Evolutionary conservation across 2,797 vertebrate genomes (phyloP), one percentile per base, ranked within the genome.

Genomic region (Poecilia picta): DNA sequence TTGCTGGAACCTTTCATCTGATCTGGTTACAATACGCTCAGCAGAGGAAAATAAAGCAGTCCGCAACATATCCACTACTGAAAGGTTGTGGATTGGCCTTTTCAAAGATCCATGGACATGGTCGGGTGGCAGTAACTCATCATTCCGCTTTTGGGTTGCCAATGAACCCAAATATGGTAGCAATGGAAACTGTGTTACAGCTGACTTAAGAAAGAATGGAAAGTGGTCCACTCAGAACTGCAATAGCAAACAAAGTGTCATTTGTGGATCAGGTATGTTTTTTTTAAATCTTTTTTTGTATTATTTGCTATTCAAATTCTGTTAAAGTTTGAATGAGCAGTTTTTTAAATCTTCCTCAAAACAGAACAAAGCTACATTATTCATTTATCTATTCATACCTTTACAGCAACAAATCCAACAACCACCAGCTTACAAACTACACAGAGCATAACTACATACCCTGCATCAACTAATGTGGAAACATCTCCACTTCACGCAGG

Each of bases 81-180:
- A 81, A 74, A 74, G 53, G 4, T 81, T 89, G 46, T 95, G 94
- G 94, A 94, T 93, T 10, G 93, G 94, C 71, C 89, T 95, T 46
- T 95, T 95, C 79, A 93, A 86, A 80, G 95, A 95, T 74, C 46
- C 80, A 18, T 95, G 94, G 94, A 87, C 18, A 53, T 95, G 94
- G 94, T 95, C 92, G 0, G 91, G 94, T 78, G 91, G 88, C n/a
- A 92, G 86, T 79, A 80, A 59, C 33, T 89, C 91, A 31, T 93
- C 93, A 0, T 94, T 92, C 66, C 92, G 92, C 20, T 84, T 84
- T 82, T 95, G 94, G 94, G 89, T 41, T 55, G 36, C 36, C 1
- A 1, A 0, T 18, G 88, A 91, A 72, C 90, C 92, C 0, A 90
- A 76, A 49, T 72, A 87, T 41, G 0, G 0, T 0, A 0, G 1